Evolutionary conservation across 2,888 invertebrate genomes (phyloP).

Genomic region (Rhopalosiphum nymphaeae): DNA sequence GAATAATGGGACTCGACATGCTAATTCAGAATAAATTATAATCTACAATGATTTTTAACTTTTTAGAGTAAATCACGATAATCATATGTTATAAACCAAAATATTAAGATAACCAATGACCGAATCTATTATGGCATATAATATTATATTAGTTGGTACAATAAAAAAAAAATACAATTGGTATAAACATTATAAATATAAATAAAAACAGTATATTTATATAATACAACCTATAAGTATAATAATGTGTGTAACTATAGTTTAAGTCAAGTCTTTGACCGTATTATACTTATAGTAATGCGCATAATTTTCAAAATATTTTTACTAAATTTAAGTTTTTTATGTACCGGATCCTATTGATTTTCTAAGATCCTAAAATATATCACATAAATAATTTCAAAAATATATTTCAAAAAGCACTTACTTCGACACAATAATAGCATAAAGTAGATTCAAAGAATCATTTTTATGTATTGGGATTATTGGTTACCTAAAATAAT

Average conservation of each 20-base stretch:
- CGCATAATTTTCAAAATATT: not conserved
- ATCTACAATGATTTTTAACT: not conserved
- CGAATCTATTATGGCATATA: not conserved
- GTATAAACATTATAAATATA: not conserved
- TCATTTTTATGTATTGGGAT: too few species aligned
- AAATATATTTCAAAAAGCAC: too few species aligned
- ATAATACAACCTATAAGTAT: not conserved
- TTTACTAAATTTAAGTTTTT: too few species aligned
- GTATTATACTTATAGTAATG: not conserved
- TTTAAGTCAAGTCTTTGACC: not conserved
- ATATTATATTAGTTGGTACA: not conserved
- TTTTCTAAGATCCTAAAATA: too few species aligned
- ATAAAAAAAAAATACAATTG: not conserved
- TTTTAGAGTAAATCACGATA: not conserved
- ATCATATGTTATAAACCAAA: not conserved
- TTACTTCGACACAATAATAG: too few species aligned
- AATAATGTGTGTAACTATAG: not conserved
- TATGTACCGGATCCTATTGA: too few species aligned
- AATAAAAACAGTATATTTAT: too few species aligned
- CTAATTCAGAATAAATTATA: constrained; percentile 7
- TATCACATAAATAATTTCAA: too few species aligned
- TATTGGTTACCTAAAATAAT: too few species aligned
- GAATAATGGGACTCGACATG: not conserved
- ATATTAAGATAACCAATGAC: not conserved
- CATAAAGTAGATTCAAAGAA: too few species aligned